Evolutionary conservation across 1,140 invertebrate genomes (phyloP).

Genomic region (Subanguina moxae): DNA sequence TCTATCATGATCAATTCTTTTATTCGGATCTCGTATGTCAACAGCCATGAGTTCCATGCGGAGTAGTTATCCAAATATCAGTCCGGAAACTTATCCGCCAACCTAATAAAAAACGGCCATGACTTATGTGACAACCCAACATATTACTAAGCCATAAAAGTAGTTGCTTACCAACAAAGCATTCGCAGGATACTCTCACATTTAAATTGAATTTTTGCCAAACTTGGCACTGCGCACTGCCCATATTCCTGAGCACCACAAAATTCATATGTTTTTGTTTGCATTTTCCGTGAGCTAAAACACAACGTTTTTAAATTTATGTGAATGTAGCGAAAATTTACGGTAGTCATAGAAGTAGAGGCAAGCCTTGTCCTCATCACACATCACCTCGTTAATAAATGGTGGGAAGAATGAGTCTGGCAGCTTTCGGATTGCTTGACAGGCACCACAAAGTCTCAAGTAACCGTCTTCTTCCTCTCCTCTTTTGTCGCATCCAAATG

Average conservation of each 20-base stretch:
- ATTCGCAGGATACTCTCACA: slow-evolving; percentile 58
- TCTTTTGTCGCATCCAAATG: slow-evolving; percentile 59
- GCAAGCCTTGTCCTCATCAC: slow-evolving; percentile 59
- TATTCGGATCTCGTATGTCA: no score
- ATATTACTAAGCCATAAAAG: slow-evolving; percentile 1
- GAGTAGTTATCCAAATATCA: not conserved
- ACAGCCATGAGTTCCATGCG: no score
- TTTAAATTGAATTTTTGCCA: slow-evolving; percentile 60
- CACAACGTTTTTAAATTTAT: not conserved
- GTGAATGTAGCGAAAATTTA: slow-evolving; percentile 26
- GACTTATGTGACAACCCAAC: no score
- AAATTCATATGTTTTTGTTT: slow-evolving; percentile 60
- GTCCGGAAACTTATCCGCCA: no score
- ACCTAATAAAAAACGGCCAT: no score
- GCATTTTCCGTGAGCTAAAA: slow-evolving; percentile 59
- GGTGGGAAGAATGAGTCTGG: slow-evolving; percentile 58
- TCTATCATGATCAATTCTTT: no score
- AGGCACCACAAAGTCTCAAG: slow-evolving; percentile 55
- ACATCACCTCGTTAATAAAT: slow-evolving; percentile 59
- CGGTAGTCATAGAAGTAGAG: slow-evolving; percentile 60
- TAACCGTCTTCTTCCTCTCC: slow-evolving; percentile 57
- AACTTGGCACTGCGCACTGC: slow-evolving; percentile 54
- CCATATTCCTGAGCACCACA: slow-evolving; percentile 57
- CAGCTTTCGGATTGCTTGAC: slow-evolving; percentile 55
- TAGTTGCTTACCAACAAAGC: slow-evolving; percentile 52